Base-by-base conservation (phyloP, 2,888 invertebrate species). In the Xylota sylvarum region DNA sequence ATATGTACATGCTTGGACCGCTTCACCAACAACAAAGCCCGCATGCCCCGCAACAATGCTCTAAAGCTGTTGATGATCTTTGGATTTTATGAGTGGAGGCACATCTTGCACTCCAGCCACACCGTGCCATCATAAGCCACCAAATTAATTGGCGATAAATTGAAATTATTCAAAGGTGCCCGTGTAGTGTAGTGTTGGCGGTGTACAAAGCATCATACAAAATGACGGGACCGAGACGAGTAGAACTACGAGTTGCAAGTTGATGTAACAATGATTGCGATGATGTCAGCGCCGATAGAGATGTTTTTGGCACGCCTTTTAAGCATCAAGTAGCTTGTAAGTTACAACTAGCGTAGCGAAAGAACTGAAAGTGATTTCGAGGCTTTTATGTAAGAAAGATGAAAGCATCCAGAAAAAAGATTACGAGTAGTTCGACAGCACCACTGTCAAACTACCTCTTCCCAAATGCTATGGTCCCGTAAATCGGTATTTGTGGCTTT, bases 231-330 rank as follows among this genome's bases (percentile, higher is more conserved):
- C 12, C 65, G 35, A n/a, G 14, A 69, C 27, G 37, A 12, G 35
- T 19, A 48, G 46, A 43, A 17, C 19, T 40, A 40, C 50, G 50
- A 17, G 7, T 19, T 60, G 60, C 77, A 65, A 46, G 32, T 58
- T 86, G 85, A 82, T 86, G 82, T 86, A 81, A 81, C 67, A 69
- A 58, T 62, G 69, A 85, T 85, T 80, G 60, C 58, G 55, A 72
- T 77, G 85, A 86, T 86, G 85, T 86, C 85, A 86, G 81, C 60
- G 50, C 23, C 43, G 72, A 77, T 81, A 73, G 62, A 86, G 76
- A 77, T 82, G 85, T 86, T 86, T 86, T 80, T 86, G 81, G 85
- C 85, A 86, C 82, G 85, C 85, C 85, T 86, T 56, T 77, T 76
- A 46, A 73, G 48, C 82, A 77, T 55, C 60, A 56, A 82, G 79